Evolutionary conservation across 1,140 invertebrate genomes (phyloP).

Genomic region (Dreissena rostriformis): DNA sequence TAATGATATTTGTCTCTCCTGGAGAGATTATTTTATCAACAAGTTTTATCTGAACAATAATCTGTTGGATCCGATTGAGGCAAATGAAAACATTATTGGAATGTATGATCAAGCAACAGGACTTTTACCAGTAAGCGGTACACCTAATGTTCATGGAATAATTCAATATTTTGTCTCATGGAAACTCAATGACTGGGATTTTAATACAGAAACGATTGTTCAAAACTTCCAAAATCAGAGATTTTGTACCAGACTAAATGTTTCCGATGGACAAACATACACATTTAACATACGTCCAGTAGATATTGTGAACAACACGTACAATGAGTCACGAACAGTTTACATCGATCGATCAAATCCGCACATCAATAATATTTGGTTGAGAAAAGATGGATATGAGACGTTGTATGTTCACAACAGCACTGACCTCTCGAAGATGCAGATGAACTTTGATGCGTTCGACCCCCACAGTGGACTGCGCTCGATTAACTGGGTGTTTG

Average conservation of each 20-base stretch:
- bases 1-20: constrained; percentile 6
- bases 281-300: constrained; percentile 39
- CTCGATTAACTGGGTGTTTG: constrained; percentile 52
- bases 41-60: constrained; percentile 34
- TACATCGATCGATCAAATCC: constrained; percentile 61
- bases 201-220: neutral
- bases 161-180: constrained; percentile 17
- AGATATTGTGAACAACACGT: constrained; percentile 57
- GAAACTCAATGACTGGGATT: neutral
- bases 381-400: constrained; percentile 53
- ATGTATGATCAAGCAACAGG: constrained; percentile 64
- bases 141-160: constrained; percentile 65
- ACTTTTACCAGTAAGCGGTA: constrained; percentile 56
- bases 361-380: constrained; percentile 51
- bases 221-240: constrained; percentile 32
- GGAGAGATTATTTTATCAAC: constrained; percentile 34
- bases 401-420: constrained; percentile 59
- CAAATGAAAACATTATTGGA: constrained; percentile 35
- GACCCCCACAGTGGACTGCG: constrained; percentile 66
- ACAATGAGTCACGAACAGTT: constrained; percentile 48
- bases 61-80: constrained; percentile 43
- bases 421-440: constrained; percentile 66
- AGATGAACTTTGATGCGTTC: constrained; percentile 57
- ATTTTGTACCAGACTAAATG: constrained; percentile 12
- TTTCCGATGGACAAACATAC: constrained; percentile 64